Percentiles rank a stretch among this genome's conserved stretches.
These are phyloP conservation scores for Danio albolineatus DNA, from an alignment of 2,797 vertebrate genomes.

Conservation along the genomic window DNA sequence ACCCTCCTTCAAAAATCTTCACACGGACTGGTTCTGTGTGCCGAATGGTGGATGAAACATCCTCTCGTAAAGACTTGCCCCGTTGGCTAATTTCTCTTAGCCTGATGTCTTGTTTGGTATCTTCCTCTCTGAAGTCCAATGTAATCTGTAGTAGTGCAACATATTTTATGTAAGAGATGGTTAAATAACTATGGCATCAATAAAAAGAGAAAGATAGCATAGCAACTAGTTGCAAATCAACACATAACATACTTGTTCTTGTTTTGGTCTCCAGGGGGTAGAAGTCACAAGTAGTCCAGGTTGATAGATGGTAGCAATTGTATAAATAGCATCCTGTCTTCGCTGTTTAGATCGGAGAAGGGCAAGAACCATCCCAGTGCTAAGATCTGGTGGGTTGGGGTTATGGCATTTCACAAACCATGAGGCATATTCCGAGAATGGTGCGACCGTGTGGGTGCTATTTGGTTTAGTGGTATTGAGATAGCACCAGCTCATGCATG, in stretches of 20 bases:
- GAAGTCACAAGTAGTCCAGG: slow-evolving; percentile 94
- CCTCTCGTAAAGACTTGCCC: slow-evolving; percentile 91
- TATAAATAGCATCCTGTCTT: slow-evolving; percentile 87
- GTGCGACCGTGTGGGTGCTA: slow-evolving; percentile 83
- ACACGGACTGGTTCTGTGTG: slow-evolving; percentile 91
- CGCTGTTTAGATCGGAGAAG: slow-evolving; percentile 93
- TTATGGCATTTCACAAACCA: slow-evolving; percentile 95
- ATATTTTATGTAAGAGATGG: background rate
- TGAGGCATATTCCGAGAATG: slow-evolving; percentile 91
- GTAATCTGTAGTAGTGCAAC: slow-evolving; percentile 85
- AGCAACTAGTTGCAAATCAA: background rate
- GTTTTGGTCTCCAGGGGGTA: slow-evolving; percentile 88
- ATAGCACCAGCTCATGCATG: slow-evolving; percentile 99
- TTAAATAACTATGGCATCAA: background rate
- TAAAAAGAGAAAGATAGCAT: background rate
- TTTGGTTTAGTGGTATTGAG: slow-evolving; percentile 97
- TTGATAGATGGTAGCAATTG: slow-evolving; percentile 90
- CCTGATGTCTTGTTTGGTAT: slow-evolving; percentile 84
- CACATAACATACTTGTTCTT: slow-evolving; percentile 86
- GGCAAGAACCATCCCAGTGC: slow-evolving; percentile 89
- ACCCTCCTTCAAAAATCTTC: slow-evolving; percentile 99
- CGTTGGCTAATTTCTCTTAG: slow-evolving; percentile 88
- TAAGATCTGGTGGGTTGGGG: slow-evolving; percentile 92
- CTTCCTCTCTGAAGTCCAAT: slow-evolving; percentile 90
- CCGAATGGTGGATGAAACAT: slow-evolving; percentile 88